Evolutionary conservation across 2,797 vertebrate genomes (phyloP), one percentile per base, ranked within the genome.

Genomic region (Orientallactaga sibirica): DNA sequence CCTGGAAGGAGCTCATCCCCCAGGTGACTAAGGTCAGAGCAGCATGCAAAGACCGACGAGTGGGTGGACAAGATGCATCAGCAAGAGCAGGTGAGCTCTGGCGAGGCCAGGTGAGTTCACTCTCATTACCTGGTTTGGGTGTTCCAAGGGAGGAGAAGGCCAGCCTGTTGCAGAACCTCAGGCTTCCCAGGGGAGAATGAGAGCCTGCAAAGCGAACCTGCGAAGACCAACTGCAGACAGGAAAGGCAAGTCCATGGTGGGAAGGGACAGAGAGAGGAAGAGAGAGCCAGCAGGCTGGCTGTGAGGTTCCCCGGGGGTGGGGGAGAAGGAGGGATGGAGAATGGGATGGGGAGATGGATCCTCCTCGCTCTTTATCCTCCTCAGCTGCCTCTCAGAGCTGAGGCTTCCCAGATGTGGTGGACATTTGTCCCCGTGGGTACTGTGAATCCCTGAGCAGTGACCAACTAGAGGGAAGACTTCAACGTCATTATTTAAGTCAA

Each of bases 401-500:
- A 75, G 68, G 41, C 76, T 1, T 37, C 74, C 61, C 78, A 1
- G 91, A 90, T 52, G 33, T 41, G 66, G 25, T 22, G 58, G 88
- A 41, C 68, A 4, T 64, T 74, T 25, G 84, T 95, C 82, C 92
- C 85, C 73, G 5, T 0, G 29, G 94, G 81, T 71, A 80, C 85
- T 29, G 64, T 24, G 87, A 81, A 83, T 18, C 62, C 74, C 91
- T 24, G 71, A n/a, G 71, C 92, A 55, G 48, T 64, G 92, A 66
- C 93, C 96, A 91, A 68, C 90, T 24, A 64, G 77, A 76, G 76
- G 81, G 92, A 66, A 74, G 94, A 62, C 67, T 33, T 58, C 77
- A 71, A 70, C 82, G n/a, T 94, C 96, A 95, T 43, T 52, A 48
- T 78, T 90, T 94, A 94, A 96, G 94, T 96, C 94, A 96, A 84